Evolutionary conservation across 1,140 invertebrate species (phyloP).

Genomic region (Reticulitermes speratus): DNA sequence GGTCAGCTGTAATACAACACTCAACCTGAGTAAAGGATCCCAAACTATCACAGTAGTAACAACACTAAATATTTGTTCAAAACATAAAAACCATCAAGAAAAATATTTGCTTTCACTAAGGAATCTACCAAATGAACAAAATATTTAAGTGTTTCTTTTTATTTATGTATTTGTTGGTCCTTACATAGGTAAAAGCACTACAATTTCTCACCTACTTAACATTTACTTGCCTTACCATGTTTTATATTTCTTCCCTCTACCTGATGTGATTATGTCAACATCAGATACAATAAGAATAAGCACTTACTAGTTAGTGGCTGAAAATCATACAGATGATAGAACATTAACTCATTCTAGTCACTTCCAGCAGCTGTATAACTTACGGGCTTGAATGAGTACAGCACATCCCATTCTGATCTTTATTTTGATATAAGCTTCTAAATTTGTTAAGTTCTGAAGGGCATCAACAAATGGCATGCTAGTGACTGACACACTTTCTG

Average conservation of each 20-base stretch:
- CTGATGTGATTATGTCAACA: too few relatives aligned
- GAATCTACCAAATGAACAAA: not conserved
- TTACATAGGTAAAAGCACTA: not conserved
- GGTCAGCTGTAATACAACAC: not conserved
- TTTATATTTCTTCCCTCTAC: too few relatives aligned
- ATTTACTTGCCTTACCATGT: not conserved
- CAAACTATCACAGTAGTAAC: not conserved
- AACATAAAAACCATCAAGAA: not conserved
- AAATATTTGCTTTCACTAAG: not conserved
- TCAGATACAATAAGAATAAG: too few relatives aligned
- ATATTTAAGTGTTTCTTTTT: not conserved
- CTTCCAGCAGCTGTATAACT: not conserved
- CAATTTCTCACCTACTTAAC: not conserved
- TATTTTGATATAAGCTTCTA: not conserved
- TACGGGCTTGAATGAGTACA: not conserved
- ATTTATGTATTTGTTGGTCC: not conserved
- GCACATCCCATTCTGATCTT: not conserved
- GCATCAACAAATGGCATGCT: not conserved
- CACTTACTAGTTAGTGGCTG: too few relatives aligned
- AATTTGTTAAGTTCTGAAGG: not conserved
- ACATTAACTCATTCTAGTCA: too few relatives aligned
- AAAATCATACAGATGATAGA: too few relatives aligned
- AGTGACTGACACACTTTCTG: not conserved
- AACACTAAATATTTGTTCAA: not conserved
- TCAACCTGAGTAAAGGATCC: not conserved